Percentiles rank a stretch among this genome's conserved stretches.
phyloP scores from a whole-genome alignment of 30 jellyfish, hydroid and myxozoan species.

The Turritopsis rubra region DNA sequence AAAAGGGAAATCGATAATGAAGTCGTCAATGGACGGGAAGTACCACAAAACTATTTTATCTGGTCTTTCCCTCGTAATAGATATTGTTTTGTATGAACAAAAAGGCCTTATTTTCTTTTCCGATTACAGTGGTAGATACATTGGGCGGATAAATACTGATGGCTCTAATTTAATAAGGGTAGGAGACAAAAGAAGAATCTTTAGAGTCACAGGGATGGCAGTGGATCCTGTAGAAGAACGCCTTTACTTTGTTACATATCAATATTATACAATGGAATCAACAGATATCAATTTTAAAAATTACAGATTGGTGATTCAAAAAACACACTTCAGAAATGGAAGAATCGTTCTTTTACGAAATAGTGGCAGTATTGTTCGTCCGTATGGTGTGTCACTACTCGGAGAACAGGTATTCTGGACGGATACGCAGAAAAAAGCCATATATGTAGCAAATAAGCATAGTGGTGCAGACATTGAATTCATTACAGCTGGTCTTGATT shows the following conservation, averaged over 20 bases:
- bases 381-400: neutral
- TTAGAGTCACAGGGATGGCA: conserved; percentile 53
- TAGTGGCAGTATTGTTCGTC: neutral
- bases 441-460: conserved; percentile 15
- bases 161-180: conserved; percentile 9
- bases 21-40: conserved; percentile 22
- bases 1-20: conserved; percentile 6
- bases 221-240: conserved; percentile 54
- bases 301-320: conserved; percentile 4
- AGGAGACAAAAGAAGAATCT: neutral
- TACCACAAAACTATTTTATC: conserved; percentile 22
- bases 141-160: conserved; percentile 28
- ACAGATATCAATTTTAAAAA: conserved; percentile 7
- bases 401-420: conserved; percentile 16
- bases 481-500: conserved; percentile 18
- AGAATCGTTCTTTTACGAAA: neutral
- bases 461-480: conserved; percentile 10
- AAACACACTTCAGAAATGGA: neutral
- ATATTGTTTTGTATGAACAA: conserved; percentile 48
- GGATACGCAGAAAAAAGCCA: conserved; percentile 7
- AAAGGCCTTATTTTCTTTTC: conserved; percentile 53
- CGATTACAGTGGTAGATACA: conserved; percentile 1
- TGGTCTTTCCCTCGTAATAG: conserved; percentile 54
- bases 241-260: conserved; percentile 62
- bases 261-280: conserved; percentile 50